Conservation (phyloP, 2,888 invertebrate species). For the Diogma glabrata region DNA sequence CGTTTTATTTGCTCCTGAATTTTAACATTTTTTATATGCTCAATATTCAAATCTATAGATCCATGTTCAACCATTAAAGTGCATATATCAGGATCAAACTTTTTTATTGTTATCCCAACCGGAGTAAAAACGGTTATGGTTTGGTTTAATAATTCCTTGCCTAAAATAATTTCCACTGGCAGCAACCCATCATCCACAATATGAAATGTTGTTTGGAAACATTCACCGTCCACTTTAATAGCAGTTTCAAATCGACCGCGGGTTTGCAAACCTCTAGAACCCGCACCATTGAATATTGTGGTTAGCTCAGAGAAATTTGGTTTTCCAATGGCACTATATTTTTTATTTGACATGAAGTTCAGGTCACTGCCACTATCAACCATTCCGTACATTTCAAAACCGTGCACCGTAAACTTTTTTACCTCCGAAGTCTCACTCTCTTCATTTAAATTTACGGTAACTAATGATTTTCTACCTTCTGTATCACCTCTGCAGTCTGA, state of each 20-base stretch:
- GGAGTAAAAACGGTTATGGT: neutral
- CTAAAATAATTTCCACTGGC: neutral
- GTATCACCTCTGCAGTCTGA: too few relatives aligned
- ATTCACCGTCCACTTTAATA: neutral
- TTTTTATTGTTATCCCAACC: neutral
- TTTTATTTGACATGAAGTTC: neutral
- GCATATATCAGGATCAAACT: neutral
- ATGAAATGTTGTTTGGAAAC: neutral
- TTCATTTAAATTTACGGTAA: too few relatives aligned
- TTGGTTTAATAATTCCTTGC: neutral
- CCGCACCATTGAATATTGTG: too few relatives aligned
- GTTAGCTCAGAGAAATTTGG: too few relatives aligned
- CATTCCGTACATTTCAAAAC: too few relatives aligned
- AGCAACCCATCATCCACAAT: neutral
- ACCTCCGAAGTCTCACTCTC: too few relatives aligned
- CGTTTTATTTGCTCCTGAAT: neutral
- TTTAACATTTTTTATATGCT: neutral
- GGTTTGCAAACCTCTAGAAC: neutral
- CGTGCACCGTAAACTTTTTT: too few relatives aligned
- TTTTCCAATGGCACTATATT: neutral
- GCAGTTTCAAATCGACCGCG: neutral
- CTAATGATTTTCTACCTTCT: too few relatives aligned
- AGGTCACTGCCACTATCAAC: slow-evolving; percentile 54
- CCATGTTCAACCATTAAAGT: neutral
- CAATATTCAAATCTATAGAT: too few relatives aligned